Evolutionary conservation across 2,113 vertebrate species (phyloP).

Genomic region (Theristicus caerulescens): DNA sequence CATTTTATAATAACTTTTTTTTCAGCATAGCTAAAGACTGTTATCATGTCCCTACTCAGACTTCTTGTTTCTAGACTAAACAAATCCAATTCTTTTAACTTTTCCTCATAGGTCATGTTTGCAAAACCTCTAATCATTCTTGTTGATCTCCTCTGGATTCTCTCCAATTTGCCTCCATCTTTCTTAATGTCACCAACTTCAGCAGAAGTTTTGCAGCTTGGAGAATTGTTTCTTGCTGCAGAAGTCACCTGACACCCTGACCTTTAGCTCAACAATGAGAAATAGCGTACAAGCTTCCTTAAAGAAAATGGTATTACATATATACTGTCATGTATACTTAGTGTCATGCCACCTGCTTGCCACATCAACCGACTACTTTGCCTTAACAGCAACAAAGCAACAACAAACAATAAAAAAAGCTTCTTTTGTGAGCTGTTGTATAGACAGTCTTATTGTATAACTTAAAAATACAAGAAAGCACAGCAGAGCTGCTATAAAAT

Average conservation of each 20-base stretch:
- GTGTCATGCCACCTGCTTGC: constrained; percentile 58
- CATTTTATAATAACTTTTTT: not conserved
- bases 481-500: not conserved
- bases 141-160: constrained; percentile 50
- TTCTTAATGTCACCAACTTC: constrained; percentile 65
- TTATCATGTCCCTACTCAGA: constrained; percentile 1
- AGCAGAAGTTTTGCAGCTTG: constrained; percentile 53
- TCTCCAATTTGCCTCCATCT: constrained; percentile 56
- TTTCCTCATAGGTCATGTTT: constrained; percentile 55
- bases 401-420: constrained; percentile 33
- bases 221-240: constrained; percentile 53
- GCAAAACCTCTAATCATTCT: constrained; percentile 64
- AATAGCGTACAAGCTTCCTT: constrained; percentile 33
- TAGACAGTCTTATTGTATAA: not conserved
- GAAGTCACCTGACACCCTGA: constrained; percentile 59
- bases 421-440: not conserved
- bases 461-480: constrained; percentile 11
- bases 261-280: constrained; percentile 62
- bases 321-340: constrained; percentile 57
- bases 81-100: constrained; percentile 52
- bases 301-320: constrained; percentile 64
- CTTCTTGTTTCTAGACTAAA: constrained; percentile 53
- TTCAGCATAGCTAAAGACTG: not conserved
- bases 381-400: constrained; percentile 44
- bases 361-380: constrained; percentile 22